Evolutionary conservation across 53 echinoderm and acorn worm species (phyloP), one percentile per base, ranked within the genome.

Genomic region (Zoroaster sp.): DNA sequence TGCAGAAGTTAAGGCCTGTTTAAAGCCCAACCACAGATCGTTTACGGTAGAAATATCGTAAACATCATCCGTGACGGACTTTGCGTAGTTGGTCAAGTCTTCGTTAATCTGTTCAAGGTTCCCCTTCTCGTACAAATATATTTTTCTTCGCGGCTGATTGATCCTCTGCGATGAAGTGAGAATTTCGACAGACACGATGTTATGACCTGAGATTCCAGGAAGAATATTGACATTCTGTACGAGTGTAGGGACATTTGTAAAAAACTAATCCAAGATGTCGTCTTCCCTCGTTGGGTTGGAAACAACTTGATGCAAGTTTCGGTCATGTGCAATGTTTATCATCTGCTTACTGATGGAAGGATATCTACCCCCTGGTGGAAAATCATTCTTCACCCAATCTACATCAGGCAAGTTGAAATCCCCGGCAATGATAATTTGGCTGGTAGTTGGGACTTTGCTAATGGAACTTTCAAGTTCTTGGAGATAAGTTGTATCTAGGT

Each of bases 371-470:
- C 87, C 87, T 4, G 73, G 32, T 41, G 20, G 78, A 55, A 91
- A 87, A 37, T 13, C 51, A 4, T 13, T 72, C 2, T 41, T 87
- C 32, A 47, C 70, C 91, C 91, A 91, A 41, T 87, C 80, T 0
- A 91, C 77, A 69, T 91, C 87, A 37, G 91, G 72, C 2, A 78
- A 2, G 31, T 91, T 91, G 37, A 87, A 91, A 63, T 91, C 87
- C 14, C 87, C 80, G 1, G 55, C 67, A 2, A 79, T 30, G 35
- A 71, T 43, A 20, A 78, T 78, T 69, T 87, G 86, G 68, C 75
- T 47, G 37, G 35, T 76, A 14, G 15, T 46, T 0, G 86, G 54
- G 18, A 83, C 20, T 45, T 77, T 77, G 15, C 63, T 28, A 38
- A 91, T 51, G 35, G 67, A 35, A 36, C 36, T 35, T 20, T 91